These are phyloP conservation scores for Trogon surrucura DNA, from an alignment of 2,113 vertebrate genomes.

Conservation along the genomic window DNA sequence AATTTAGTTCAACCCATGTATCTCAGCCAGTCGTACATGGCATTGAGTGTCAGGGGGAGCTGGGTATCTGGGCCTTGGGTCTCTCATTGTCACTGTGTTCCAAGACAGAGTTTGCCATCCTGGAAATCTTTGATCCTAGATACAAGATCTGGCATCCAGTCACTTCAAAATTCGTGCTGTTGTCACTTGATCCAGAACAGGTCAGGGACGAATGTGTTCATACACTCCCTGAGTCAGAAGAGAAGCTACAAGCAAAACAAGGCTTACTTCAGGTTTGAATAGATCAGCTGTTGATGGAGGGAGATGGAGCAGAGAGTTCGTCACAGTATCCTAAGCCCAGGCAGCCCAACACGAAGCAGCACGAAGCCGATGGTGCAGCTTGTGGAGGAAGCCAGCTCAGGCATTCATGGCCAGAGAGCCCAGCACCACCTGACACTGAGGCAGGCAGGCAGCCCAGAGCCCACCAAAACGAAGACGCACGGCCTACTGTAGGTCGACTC, in stretches of 20 bases:
- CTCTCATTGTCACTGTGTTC: not conserved
- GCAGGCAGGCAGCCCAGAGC: not conserved
- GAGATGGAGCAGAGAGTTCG: not conserved
- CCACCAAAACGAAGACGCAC: not conserved
- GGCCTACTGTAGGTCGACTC: not conserved
- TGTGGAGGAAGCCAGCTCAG: not conserved
- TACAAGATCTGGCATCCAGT: not conserved
- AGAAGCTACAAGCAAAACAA: slow-evolving; percentile 1
- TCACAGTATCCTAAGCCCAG: not conserved
- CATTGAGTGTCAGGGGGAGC: not conserved
- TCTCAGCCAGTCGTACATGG: not conserved
- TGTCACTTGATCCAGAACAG: not conserved
- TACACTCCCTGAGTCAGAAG: not conserved
- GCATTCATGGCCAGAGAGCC: not conserved
- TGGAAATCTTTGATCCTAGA: not conserved
- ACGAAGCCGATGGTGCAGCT: not conserved
- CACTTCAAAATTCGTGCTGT: not conserved
- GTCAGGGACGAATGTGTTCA: not conserved
- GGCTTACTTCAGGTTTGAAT: not conserved
- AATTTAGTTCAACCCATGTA: not conserved
- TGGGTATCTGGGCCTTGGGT: not conserved
- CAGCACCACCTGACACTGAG: fast-evolving
- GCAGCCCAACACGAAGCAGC: not conserved
- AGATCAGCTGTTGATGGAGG: slow-evolving; percentile 3
- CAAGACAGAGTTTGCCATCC: not conserved